Percentiles rank a stretch among this genome's conserved stretches.
Conservation (phyloP, 2,888 invertebrate species). For the Isoperla grammatica region DNA sequence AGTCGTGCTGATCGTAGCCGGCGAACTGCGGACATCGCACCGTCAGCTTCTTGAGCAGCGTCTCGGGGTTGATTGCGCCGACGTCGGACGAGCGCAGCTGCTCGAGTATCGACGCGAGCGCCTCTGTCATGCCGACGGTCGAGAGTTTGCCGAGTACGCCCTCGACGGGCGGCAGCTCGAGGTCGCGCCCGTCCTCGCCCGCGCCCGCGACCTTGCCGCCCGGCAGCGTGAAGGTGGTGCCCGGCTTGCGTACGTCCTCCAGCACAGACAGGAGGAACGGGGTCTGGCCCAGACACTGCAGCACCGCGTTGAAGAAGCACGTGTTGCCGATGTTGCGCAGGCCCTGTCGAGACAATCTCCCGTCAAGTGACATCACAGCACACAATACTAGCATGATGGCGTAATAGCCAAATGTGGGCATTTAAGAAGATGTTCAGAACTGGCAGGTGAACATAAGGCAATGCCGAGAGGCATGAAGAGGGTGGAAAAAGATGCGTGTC, state of each 20-base stretch:
- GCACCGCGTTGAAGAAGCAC: constrained; percentile 94
- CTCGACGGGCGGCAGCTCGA: not conserved
- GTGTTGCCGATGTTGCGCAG: constrained; percentile 91
- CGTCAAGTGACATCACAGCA: too few species aligned
- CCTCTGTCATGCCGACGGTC: constrained; percentile 49
- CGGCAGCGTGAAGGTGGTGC: constrained; percentile 49
- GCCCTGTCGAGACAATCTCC: constrained; percentile 57
- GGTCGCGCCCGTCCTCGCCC: constrained; percentile 15
- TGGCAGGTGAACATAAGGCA: too few species aligned
- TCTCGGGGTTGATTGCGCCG: constrained; percentile 22
- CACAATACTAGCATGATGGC: too few species aligned
- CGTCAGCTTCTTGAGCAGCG: constrained; percentile 23
- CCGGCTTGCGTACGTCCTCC: constrained; percentile 61
- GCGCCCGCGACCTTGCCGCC: constrained; percentile 35
- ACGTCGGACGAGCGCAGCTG: constrained; percentile 55
- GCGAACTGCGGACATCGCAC: constrained; percentile 68
- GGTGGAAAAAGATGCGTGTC: too few species aligned
- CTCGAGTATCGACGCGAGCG: constrained; percentile 61
- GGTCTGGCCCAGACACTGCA: constrained; percentile 87
- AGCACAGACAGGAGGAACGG: constrained; percentile 65
- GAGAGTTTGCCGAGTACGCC: constrained; percentile 47
- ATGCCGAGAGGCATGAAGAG: too few species aligned
- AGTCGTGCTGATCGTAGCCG: constrained; percentile 93
- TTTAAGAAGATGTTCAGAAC: too few species aligned
- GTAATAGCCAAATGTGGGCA: too few species aligned